Percentiles rank a stretch among this genome's conserved stretches.
These are phyloP conservation scores for Noctua fimbriata DNA, from an alignment of 2,888 invertebrate species.

Conservation along the genomic window DNA sequence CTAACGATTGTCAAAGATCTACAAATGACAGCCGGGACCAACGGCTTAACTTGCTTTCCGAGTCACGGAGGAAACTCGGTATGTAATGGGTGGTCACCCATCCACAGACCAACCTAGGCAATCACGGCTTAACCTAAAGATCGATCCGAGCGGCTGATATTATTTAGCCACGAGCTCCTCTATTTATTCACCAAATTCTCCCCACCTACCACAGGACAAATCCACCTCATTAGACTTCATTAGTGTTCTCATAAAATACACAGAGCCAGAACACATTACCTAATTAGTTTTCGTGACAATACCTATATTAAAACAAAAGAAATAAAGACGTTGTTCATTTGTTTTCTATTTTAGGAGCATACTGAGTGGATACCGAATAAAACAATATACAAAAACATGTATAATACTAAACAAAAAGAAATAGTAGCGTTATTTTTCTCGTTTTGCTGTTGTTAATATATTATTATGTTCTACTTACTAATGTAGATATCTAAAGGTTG, in stretches of 20 bases:
- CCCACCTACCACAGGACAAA: constrained; percentile 6
- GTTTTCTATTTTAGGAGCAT: neutral
- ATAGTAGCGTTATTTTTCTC: neutral
- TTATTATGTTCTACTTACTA: neutral
- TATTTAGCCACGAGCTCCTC: too few relatives aligned
- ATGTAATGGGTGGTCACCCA: too few relatives aligned
- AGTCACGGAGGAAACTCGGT: too few relatives aligned
- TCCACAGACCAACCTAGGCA: too few relatives aligned
- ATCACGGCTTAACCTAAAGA: too few relatives aligned
- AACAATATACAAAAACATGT: neutral
- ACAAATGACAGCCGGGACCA: too few relatives aligned
- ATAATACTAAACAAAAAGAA: neutral
- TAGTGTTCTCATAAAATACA: constrained; percentile 27
- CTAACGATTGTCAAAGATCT: too few relatives aligned
- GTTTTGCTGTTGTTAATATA: neutral
- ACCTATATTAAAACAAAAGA: constrained; percentile 13
- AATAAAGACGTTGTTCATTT: neutral
- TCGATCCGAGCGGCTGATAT: too few relatives aligned
- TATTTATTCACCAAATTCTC: neutral
- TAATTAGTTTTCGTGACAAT: constrained; percentile 16
- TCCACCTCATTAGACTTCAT: constrained; percentile 27
- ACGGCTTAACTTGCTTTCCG: too few relatives aligned
- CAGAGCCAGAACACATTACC: constrained; percentile 17
- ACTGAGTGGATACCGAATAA: neutral
- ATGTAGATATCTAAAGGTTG: neutral